Evolutionary conservation across 2,113 vertebrate genomes (phyloP).

Genomic region (Desmodus rotundus): DNA sequence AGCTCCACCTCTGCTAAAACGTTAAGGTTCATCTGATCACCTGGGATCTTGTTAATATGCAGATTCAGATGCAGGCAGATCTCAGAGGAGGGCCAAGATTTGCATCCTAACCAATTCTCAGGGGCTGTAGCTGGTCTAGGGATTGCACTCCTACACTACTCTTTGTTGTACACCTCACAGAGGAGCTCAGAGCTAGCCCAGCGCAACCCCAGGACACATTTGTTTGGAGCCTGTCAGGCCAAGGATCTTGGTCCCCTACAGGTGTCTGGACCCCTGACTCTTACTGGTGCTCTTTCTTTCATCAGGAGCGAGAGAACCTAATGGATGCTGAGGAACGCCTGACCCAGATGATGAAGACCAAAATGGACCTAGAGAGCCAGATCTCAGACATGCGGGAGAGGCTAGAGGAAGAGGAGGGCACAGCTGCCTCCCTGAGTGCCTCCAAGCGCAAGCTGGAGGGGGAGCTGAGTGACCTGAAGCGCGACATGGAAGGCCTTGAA

Average conservation of each 20-base stretch:
- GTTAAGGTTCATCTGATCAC: background rate
- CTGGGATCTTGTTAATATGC: background rate
- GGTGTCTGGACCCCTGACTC: background rate
- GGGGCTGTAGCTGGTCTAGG: background rate
- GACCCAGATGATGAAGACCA: constrained; percentile 65
- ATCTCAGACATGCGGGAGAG: constrained; percentile 46
- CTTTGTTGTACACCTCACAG: background rate
- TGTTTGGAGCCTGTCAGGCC: background rate
- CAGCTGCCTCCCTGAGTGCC: background rate
- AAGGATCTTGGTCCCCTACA: background rate
- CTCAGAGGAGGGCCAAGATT: background rate
- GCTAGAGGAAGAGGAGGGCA: constrained; percentile 74
- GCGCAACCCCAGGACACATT: background rate
- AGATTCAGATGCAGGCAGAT: background rate
- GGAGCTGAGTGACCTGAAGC: constrained; percentile 65
- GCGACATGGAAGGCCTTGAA: constrained; percentile 70
- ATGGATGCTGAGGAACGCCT: constrained; percentile 63
- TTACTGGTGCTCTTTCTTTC: background rate
- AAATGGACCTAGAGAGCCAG: constrained; percentile 67
- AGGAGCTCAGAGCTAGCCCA: background rate
- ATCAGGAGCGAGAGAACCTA: constrained; percentile 67
- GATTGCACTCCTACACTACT: no score
- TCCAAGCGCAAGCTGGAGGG: constrained; percentile 62
- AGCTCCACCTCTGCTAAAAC: background rate
- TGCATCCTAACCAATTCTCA: background rate